Evolutionary conservation across 1,140 invertebrate genomes (phyloP), one percentile per base, ranked within the genome.

Genomic region (Pseudomyrmex cubaensis): DNA sequence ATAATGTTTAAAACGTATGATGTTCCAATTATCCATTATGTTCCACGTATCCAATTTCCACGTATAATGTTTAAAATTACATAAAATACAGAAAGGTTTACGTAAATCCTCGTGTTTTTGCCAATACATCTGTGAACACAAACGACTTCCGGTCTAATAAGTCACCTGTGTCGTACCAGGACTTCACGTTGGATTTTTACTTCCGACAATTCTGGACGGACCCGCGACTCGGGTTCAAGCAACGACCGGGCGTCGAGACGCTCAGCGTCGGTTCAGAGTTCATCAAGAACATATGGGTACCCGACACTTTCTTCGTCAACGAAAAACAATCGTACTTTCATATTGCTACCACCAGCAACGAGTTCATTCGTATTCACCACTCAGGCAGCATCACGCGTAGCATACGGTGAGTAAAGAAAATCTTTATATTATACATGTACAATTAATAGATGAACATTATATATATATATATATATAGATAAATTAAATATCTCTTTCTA

Each of bases 281-380:
- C 95, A 98, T 99, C 93, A 98, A 98, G 94, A 98, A 98, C 94
- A 98, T 99, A 94, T 99, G 98, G 98, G 98, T 99, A 92, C 99
- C 99, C 88, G 98, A 99, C 95, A 99, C 98, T 87, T 99, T 99
- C 95, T 99, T 99, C 95, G 98, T 98, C 91, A 99, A 99, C 94
- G 98, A 99, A 95, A 99, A 99, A 95, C 98, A 98, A 95, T 99
- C 98, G 85, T 99, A 99, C 95, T 99, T 99, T 95, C 99, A 99
- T 95, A 97, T 98, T 94, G 98, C 98, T 85, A 99, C 98, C 93
- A 99, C 98, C 89, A 98, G 97, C 95, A 99, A 99, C 95, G 98
- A 99, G 95, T 98, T 99, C 95, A 98, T 99, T 94, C 96, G 98
- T 87, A 98, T 99, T 94, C 97, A 98, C 95, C 97, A 98, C 94